phyloP scores from a whole-genome alignment of 1,140 invertebrate genomes.

The Lucilia sericata region DNA sequence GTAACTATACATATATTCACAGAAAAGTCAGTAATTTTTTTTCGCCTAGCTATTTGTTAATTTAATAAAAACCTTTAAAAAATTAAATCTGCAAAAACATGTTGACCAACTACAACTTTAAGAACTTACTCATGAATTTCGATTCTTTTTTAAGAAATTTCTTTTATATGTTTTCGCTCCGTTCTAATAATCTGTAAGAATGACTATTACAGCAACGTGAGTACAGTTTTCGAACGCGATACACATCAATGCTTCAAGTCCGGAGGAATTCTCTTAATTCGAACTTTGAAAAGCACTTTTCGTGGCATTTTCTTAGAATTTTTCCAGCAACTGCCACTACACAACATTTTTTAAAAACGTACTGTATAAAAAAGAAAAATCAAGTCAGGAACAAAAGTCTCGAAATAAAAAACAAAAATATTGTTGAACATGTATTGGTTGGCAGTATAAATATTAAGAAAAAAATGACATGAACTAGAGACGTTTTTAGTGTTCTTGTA shows the following conservation, averaged over 20 bases:
- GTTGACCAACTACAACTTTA: not conserved
- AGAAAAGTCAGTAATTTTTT: too few species aligned
- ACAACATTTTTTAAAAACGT: not conserved
- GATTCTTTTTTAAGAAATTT: not conserved
- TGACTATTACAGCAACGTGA: not conserved
- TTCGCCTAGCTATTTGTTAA: not conserved
- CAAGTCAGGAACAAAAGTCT: not conserved
- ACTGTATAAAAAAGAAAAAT: not conserved
- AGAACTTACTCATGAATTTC: not conserved
- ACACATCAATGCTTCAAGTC: conserved; percentile 10
- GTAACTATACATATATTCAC: too few species aligned
- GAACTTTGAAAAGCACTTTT: not conserved
- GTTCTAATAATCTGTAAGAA: not conserved
- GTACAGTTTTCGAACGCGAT: not conserved
- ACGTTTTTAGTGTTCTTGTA: conserved; percentile 9
- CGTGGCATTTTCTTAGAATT: not conserved
- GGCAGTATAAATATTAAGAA: not conserved
- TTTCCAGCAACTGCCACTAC: not conserved
- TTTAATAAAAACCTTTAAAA: not conserved
- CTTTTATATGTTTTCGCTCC: not conserved
- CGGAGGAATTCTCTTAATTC: conserved; percentile 6
- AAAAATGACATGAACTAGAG: conserved; percentile 12
- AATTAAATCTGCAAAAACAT: not conserved
- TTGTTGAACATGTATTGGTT: conserved; percentile 32
- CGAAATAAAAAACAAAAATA: not conserved